Base-by-base conservation (phyloP, 2,113 vertebrate genomes). In the Egretta garzetta region DNA sequence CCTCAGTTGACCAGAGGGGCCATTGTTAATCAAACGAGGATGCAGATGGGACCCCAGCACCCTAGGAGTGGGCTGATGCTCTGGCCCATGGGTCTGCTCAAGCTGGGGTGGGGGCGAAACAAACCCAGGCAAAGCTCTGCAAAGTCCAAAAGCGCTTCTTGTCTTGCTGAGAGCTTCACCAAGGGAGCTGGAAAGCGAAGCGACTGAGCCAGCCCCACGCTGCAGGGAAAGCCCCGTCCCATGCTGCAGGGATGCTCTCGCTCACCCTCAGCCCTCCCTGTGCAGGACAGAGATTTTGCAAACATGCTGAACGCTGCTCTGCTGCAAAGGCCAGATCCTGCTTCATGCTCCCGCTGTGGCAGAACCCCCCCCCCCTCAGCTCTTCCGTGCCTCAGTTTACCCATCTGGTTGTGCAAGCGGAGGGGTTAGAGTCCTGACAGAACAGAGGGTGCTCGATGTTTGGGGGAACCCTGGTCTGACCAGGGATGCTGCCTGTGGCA, bases 171-270 rank as follows among this genome's bases (percentile, higher is more conserved):
- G 30, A 39, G 32, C 43, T 39, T 55, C 26, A 3, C 14, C 17
- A 5, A 1, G 3, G 4, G 32, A n/a, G 35, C 15, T 74, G 79
- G 82, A 32, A 79, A 33, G 27, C 58, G 73, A 45, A 85, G 67
- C 4, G 19, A 19, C 0, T 1, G 68, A 49, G 63, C 13, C 9
- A 1, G 39, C 33, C 16, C 22, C 10, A 0, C 22, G 35, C 30
- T 0, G 1, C 1, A 2, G 84, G 56, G 49, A 90, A 66, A 90
- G 32, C 22, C 72, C 39, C 33, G 0, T 50, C 50, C 53, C 16
- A 0, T 0, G 50, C 43, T 12, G 67, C 8, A 2, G 86, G 16
- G 89, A 33, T 10, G 79, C 79, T 49, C 35, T 43, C 7, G 1
- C 53, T 55, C 53, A 7, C 37, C 47, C 43, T 56, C 58, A 23